Conservation (phyloP, 2,113 vertebrate genomes). For the Polypterus bichir region DNA sequence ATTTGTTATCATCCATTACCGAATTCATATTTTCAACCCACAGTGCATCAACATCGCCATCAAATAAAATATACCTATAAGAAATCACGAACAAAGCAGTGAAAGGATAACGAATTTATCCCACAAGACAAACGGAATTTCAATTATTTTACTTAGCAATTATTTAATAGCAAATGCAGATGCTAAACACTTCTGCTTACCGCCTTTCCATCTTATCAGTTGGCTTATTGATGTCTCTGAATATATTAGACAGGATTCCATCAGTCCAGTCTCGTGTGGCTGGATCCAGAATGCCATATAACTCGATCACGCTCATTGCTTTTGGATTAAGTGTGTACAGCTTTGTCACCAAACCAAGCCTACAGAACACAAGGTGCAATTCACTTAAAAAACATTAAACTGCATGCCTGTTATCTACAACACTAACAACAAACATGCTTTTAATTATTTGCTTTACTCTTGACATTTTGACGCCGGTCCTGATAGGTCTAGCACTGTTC, state of each 20-base stretch:
- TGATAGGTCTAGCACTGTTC: no score
- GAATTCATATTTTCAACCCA: slow-evolving; percentile 99
- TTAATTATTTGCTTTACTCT: no score
- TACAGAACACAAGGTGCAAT: slow-evolving; percentile 26
- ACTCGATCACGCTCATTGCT: slow-evolving; percentile 84
- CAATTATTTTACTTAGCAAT: not conserved
- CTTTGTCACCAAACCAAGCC: slow-evolving; percentile 74
- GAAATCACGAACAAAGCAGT: not conserved
- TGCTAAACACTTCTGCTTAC: slow-evolving; percentile 36
- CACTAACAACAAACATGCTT: no score
- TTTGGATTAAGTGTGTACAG: slow-evolving; percentile 82
- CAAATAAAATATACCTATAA: slow-evolving; percentile 85
- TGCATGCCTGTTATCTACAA: no score
- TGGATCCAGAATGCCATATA: slow-evolving; percentile 86
- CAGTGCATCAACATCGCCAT: slow-evolving; percentile 89
- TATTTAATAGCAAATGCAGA: not conserved
- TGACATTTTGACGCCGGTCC: no score
- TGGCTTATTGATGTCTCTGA: slow-evolving; percentile 82
- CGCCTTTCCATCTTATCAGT: slow-evolving; percentile 83
- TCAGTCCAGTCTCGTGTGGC: slow-evolving; percentile 87
- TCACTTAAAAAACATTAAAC: not conserved
- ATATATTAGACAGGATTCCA: slow-evolving; percentile 90
- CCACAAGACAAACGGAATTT: not conserved
- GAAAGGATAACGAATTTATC: not conserved
- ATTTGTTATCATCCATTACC: slow-evolving; percentile 95